These are phyloP conservation scores for Crioceris asparagi DNA, from an alignment of 2,888 invertebrate genomes.

Conservation along the genomic window DNA sequence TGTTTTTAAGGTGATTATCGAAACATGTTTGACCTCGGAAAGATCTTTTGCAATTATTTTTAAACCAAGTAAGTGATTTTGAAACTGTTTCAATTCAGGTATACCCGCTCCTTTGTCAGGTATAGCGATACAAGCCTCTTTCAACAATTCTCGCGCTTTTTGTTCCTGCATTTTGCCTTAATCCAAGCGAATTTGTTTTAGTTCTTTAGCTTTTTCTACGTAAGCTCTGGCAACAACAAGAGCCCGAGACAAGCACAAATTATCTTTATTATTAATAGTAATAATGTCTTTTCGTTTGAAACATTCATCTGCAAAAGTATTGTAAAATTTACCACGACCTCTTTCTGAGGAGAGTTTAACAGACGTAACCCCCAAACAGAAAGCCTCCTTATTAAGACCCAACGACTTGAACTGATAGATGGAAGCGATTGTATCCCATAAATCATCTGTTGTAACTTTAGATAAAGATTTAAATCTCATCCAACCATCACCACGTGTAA, in stretches of 20 bases:
- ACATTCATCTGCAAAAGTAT: constrained; percentile 13
- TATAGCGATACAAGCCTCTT: constrained; percentile 5
- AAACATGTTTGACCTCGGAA: too few species aligned
- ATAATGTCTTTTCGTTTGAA: constrained; percentile 3
- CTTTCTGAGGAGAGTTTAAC: constrained; percentile 6
- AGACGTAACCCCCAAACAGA: constrained; percentile 9
- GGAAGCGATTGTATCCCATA: too few species aligned
- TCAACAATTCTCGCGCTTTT: constrained; percentile 4
- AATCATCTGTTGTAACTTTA: too few species aligned
- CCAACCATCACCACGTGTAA: too few species aligned
- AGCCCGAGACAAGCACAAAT: constrained; percentile 14
- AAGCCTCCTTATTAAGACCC: constrained; percentile 15
- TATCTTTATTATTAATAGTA: constrained; percentile 17
- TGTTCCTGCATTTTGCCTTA: constrained; percentile 5
- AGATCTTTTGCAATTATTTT: too few species aligned
- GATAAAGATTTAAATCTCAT: too few species aligned
- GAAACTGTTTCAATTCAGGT: constrained; percentile 9
- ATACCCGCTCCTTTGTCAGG: constrained; percentile 8
- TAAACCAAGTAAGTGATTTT: constrained; percentile 9
- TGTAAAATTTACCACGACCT: constrained; percentile 1
- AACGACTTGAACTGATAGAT: constrained; percentile 8
- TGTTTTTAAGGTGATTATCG: too few species aligned
- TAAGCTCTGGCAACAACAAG: constrained; percentile 12
- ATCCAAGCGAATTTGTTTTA: too few species aligned
- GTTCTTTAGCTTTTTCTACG: constrained; percentile 9